These are phyloP conservation scores for Pteria penguin DNA, from an alignment of 2,888 invertebrate species.

Conservation along the genomic window DNA sequence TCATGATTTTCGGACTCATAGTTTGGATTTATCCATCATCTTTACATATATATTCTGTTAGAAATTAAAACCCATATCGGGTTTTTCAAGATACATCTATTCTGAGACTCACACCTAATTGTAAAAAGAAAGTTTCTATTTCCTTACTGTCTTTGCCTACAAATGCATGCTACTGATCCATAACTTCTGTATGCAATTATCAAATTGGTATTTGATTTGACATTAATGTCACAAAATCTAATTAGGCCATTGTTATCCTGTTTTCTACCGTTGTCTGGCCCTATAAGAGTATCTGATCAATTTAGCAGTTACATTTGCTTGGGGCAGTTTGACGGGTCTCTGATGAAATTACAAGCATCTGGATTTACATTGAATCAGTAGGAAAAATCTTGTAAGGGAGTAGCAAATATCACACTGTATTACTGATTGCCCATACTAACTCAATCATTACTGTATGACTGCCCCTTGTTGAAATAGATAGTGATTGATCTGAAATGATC, in stretches of 20 bases:
- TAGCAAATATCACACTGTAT: background rate
- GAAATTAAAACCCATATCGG: too few relatives aligned
- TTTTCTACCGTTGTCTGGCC: slow-evolving; percentile 28
- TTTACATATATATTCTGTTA: background rate
- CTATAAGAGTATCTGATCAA: slow-evolving; percentile 39
- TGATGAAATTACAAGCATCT: slow-evolving; percentile 45
- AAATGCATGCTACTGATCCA: slow-evolving; percentile 12
- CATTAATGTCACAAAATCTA: slow-evolving; percentile 34
- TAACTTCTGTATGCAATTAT: slow-evolving; percentile 29
- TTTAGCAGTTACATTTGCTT: slow-evolving; percentile 25
- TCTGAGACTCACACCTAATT: too few relatives aligned
- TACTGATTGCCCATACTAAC: background rate
- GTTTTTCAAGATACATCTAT: too few relatives aligned
- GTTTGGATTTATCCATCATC: too few relatives aligned
- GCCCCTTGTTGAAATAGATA: background rate
- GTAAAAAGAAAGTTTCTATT: too few relatives aligned
- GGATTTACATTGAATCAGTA: slow-evolving; percentile 36
- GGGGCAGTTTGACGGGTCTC: slow-evolving; percentile 47
- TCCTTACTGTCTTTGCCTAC: background rate
- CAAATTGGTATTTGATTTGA: slow-evolving; percentile 39
- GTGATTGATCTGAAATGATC: background rate
- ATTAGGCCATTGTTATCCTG: slow-evolving; percentile 30
- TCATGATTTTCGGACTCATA: too few relatives aligned
- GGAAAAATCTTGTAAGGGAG: background rate
- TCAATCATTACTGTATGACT: background rate